Evolutionary conservation across 2,113 vertebrate species (phyloP), one percentile per base, ranked within the genome.

Genomic region (Oryzias curvinotus): DNA sequence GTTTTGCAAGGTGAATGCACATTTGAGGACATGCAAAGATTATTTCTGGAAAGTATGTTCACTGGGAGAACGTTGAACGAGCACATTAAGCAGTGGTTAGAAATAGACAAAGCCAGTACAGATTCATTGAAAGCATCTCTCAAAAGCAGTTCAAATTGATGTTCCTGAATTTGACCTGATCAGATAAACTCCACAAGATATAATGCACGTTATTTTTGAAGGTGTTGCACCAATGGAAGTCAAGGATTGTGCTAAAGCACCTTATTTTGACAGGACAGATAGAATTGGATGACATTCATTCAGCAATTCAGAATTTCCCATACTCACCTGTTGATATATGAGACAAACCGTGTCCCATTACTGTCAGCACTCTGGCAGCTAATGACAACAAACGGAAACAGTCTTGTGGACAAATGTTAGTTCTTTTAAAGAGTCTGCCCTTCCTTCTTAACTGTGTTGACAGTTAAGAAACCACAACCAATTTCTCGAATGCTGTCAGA

Each of bases 171-270:
- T 54, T 19, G 41, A 54, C 16, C 1, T 54, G 16, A 54, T 54
- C 16, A 2, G 36, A 36, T 26, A 54, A 54, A 54, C 56, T 14
- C 52, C 68, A 17, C 73, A 76, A 41, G 63, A 69, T 21, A 81
- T 60, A 48, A 70, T 68, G 56, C 57, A 71, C 0, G 41, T 74
- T 5, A 14, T 68, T 47, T 41, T 57, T 52, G 2, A 12, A 21
- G 55, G 55, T 7, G 14, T 42, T 42, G 41, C 41, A 5, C 41
- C 10, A 14, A 12, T 57, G 6, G 41, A 57, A 16, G 7, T 57
- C 2, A 21, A 21, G n/a, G 21, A 21, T 21, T 21, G 21, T 21
- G 21, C 21, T 21, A 1, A 21, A 21, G 21, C 21, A 21, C 21
- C 21, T 21, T 21, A 21, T 21, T 21, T 21, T 21, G 2, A 1